Evolutionary conservation across 2,888 invertebrate species (phyloP).

Genomic region (Melanostoma mellinum): DNA sequence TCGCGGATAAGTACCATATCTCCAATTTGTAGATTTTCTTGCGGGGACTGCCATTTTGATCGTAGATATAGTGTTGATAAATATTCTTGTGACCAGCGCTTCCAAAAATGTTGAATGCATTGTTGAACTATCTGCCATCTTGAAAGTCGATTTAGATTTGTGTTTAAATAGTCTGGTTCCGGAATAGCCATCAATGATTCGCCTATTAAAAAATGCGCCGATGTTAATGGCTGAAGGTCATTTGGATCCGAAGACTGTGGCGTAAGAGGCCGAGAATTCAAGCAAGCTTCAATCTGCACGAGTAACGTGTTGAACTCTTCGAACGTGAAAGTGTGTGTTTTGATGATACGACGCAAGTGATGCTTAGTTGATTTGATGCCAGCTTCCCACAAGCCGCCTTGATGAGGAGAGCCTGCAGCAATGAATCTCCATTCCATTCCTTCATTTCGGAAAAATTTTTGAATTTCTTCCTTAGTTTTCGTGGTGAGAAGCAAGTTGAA

Average conservation of each 20-base stretch:
- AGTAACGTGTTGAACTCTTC: constrained; percentile 34
- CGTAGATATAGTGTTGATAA: constrained; percentile 29
- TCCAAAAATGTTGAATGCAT: constrained; percentile 33
- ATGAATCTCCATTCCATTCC: constrained; percentile 34
- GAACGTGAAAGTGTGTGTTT: constrained; percentile 34
- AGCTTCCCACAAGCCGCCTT: constrained; percentile 29
- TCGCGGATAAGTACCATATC: constrained; percentile 25
- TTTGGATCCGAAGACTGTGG: constrained; percentile 16
- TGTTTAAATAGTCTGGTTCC: neutral
- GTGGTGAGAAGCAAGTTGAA: constrained; percentile 23
- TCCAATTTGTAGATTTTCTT: neutral
- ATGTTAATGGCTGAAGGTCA: neutral
- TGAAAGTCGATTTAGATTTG: constrained; percentile 15
- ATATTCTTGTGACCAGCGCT: constrained; percentile 30
- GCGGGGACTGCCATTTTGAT: constrained; percentile 5
- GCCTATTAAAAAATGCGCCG: neutral
- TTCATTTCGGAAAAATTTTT: constrained; percentile 23
- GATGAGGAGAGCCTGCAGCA: constrained; percentile 25
- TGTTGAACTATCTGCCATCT: constrained; percentile 21
- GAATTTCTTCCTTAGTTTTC: constrained; percentile 18
- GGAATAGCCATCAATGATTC: constrained; percentile 9
- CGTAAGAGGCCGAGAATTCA: constrained; percentile 31
- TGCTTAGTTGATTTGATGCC: constrained; percentile 27
- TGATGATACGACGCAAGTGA: constrained; percentile 12
- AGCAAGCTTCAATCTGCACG: constrained; percentile 21